Base-by-base conservation (phyloP, 2,888 invertebrate species). In the Cheilosia vernalis region DNA sequence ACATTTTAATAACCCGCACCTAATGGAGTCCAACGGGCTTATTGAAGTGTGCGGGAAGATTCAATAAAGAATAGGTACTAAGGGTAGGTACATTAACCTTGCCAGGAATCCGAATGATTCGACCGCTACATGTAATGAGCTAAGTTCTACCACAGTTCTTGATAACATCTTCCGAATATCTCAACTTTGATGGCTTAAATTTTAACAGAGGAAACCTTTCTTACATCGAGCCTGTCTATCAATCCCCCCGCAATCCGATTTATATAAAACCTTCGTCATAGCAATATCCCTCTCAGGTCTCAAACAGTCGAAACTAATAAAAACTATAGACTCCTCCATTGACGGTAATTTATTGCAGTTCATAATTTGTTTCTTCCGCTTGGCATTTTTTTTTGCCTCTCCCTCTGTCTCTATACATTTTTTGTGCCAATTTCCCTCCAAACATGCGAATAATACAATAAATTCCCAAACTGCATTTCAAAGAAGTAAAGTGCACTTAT, bases 401-500 rank as follows among this genome's bases (percentile, higher is more conserved):
- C 10, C 30, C 30, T 30, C 30, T 30, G 9, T 9, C 9, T 30
- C 30, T 30, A 7, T 30, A 15, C 15, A 17, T 66, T 51, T 69
- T 42, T 51, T 53, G 64, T 74, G 80, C 80, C 80, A 84, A 80
- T 81, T 81, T 76, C 42, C 33, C 58, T 47, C 47, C 27, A 81
- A 85, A 72, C 81, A 81, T 81, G 80, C 85, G 85, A 85, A 72
- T 76, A 37, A 40, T 63, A 55, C 27, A 53, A 70, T 76, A 72
- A 85, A 85, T 77, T 69, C 53, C 42, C 47, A 27, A 74, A 84
- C 64, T 74, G 74, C 53, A 74, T 84, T 70, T 72, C 47, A 42
- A 81, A 72, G 40, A 63, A 72, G n/a, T 30, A 61, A 76, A 66
- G 81, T 85, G 81, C 81, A 81, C 81, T 84, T 84, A 80, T 77